Conservation (phyloP, 1,140 invertebrate genomes). For the Caerostris darwini region DNA sequence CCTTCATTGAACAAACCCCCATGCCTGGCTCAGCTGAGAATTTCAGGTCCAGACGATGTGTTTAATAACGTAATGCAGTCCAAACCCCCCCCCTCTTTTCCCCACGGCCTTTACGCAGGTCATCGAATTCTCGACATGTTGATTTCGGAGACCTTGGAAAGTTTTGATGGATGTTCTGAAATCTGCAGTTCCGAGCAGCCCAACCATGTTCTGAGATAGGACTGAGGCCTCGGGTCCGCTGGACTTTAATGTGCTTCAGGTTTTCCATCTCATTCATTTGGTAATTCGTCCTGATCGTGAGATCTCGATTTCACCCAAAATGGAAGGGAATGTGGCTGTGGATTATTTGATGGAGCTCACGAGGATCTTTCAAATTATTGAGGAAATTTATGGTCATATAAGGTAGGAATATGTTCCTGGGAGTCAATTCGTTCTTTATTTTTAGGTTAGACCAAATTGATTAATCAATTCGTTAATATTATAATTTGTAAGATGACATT, state of each 20-base stretch:
- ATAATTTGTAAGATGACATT: no score
- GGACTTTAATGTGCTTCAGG: not conserved
- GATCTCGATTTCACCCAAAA: not conserved
- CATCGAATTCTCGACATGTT: slow-evolving; percentile 29
- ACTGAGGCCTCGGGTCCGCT: not conserved
- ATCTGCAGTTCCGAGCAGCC: not conserved
- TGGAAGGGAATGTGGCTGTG: not conserved
- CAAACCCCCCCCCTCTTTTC: not conserved
- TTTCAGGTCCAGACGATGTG: not conserved
- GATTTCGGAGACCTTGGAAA: slow-evolving; percentile 32
- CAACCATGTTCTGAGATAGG: not conserved
- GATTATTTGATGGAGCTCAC: no score
- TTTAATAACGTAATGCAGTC: slow-evolving; percentile 15
- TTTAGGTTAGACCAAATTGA: no score
- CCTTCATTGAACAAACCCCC: not conserved
- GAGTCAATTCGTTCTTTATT: no score
- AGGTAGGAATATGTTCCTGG: no score
- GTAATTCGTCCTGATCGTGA: slow-evolving; percentile 6
- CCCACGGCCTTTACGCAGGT: not conserved
- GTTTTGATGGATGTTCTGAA: slow-evolving; percentile 50
- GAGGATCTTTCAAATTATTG: no score
- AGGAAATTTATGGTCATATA: no score
- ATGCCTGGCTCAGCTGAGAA: not conserved
- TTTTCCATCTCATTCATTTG: slow-evolving; percentile 25
- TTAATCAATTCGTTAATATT: no score